phyloP scores from a whole-genome alignment of 2,797 vertebrate genomes.

The Crax fasciolata region DNA sequence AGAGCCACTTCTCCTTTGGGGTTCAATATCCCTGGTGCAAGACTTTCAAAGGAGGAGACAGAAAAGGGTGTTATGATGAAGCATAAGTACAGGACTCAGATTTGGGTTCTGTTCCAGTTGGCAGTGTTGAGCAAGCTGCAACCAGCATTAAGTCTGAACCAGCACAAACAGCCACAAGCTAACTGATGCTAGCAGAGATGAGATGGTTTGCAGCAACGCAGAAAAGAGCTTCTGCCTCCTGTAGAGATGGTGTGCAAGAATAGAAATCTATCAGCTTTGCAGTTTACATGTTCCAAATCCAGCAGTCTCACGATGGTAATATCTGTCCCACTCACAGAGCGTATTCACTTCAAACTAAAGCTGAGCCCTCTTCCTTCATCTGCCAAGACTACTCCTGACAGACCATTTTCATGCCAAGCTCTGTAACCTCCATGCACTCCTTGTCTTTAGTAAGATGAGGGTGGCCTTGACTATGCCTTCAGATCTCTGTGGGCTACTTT shows the following conservation, averaged over 20 bases:
- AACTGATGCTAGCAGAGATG: not conserved
- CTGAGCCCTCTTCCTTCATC: not conserved
- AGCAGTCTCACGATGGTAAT: not conserved
- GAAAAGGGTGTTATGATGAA: not conserved
- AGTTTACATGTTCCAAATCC: not conserved
- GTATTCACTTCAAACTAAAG: not conserved
- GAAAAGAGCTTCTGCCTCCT: not conserved
- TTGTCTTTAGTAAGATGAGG: not conserved
- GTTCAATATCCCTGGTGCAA: constrained; percentile 42
- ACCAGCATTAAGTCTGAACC: constrained; percentile 14
- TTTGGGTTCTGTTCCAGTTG: not conserved
- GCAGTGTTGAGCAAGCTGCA: constrained; percentile 28
- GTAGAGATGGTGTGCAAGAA: not conserved
- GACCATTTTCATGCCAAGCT: not conserved
- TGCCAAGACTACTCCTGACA: not conserved
- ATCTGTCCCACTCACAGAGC: not conserved
- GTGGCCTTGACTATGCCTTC: not conserved
- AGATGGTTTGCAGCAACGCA: not conserved
- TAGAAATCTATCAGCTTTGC: accelerated
- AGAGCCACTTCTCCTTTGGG: constrained; percentile 71
- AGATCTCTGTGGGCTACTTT: not conserved
- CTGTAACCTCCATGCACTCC: not conserved
- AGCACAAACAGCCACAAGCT: not conserved
- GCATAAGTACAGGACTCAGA: not conserved
- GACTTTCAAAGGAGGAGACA: not conserved